phyloP scores from a whole-genome alignment of 2,113 vertebrate genomes.

The Redunca redunca region DNA sequence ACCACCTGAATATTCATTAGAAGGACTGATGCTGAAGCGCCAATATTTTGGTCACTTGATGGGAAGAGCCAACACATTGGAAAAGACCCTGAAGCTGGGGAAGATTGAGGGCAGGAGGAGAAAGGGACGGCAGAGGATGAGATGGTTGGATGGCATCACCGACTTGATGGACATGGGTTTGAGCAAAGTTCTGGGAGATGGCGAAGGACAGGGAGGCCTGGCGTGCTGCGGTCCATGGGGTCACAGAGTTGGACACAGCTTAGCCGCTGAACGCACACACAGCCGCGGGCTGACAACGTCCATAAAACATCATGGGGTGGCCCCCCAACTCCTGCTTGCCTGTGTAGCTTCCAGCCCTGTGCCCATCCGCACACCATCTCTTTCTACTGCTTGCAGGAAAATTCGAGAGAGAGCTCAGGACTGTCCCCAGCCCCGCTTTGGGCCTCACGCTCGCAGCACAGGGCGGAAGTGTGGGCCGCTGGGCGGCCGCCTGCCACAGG shows the following conservation, averaged over 20 bases:
- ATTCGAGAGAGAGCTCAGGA: not conserved
- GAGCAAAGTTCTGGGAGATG: not conserved
- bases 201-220: not conserved
- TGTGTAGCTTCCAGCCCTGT: not conserved
- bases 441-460: accelerated
- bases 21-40: not conserved
- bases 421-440: too few relatives aligned
- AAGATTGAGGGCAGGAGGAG: not conserved
- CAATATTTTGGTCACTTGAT: not conserved
- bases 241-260: not conserved
- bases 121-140: not conserved
- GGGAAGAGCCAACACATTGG: not conserved
- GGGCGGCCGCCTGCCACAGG: too few relatives aligned
- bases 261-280: not conserved
- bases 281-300: accelerated
- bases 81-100: not conserved
- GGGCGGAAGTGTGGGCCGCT: accelerated
- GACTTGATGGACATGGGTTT: not conserved
- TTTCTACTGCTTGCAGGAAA: not conserved
- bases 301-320: too few relatives aligned
- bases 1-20: not conserved
- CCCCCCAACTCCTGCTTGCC: not conserved
- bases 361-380: not conserved
- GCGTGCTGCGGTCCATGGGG: not conserved
- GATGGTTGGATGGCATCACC: not conserved